Conservation (phyloP, 2,797 vertebrate genomes). For the Trachurus trachurus region DNA sequence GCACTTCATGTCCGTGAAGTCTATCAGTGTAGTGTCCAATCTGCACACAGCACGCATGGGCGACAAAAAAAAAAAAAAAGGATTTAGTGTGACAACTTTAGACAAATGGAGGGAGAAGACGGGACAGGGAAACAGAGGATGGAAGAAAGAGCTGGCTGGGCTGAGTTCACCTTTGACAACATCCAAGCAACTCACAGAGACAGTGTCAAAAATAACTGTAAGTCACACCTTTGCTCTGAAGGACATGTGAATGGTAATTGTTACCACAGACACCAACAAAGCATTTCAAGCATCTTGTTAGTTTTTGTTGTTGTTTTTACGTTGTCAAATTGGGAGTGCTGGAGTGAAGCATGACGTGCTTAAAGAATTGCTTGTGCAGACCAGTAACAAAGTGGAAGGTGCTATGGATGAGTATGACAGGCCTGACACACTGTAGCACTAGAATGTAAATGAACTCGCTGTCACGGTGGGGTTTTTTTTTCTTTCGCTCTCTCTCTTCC, state of each 20-base stretch:
- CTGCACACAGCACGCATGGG: constrained; percentile 73
- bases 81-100: constrained; percentile 7
- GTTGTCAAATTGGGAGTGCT: constrained; percentile 29
- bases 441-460: constrained; percentile 66
- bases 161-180: neutral
- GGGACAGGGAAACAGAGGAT: neutral
- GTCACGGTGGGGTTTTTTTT: constrained; percentile 32
- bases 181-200: constrained; percentile 13
- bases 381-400: constrained; percentile 37
- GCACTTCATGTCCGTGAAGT: constrained; percentile 99
- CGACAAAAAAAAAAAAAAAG: constrained; percentile 1
- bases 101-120: neutral
- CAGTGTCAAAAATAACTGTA: neutral
- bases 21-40: constrained; percentile 98
- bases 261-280: constrained; percentile 26
- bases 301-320: neutral
- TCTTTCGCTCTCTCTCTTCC: constrained; percentile 7
- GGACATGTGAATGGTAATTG: constrained; percentile 49
- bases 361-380: constrained; percentile 53
- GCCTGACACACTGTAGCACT: constrained; percentile 27
- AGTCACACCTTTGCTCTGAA: constrained; percentile 9
- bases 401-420: constrained; percentile 39
- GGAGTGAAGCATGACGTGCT: constrained; percentile 45
- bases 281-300: constrained; percentile 10
- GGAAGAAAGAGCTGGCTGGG: constrained; percentile 8